Base-by-base conservation (phyloP, 2,888 invertebrate species). In the Eilema depressum region DNA sequence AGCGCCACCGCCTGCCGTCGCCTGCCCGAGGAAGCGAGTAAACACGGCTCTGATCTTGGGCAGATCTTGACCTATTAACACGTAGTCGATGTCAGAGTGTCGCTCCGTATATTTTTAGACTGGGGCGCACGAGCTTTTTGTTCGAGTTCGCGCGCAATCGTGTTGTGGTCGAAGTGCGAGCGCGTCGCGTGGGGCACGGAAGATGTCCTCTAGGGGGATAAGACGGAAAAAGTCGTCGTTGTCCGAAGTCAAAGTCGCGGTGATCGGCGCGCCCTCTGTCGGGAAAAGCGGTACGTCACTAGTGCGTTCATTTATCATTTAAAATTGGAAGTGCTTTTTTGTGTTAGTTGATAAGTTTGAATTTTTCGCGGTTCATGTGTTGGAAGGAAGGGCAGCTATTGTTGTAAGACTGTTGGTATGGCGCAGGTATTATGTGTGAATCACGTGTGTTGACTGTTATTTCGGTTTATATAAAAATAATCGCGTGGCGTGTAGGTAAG, bases 241-340 rank as follows among this genome's bases (percentile, higher is more conserved):
- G 77, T 97, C 98, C 75, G 98, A 98, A 95, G 97, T 98, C 80
- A 98, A 98, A 96, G 97, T 99, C 84, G 98, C 98, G 60, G 98
- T 99, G 82, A 96, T 98, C 80, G 99, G 99, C 70, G 98, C 98
- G 71, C 98, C 98, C 23, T 97, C 97, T 77, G 98, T 99, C 79
- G 98, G 98, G 75, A 99, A 99, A 96, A 98, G 98, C 93, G 99
- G 99, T 98, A 96, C 95, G 96, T 96, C 63, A 72, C 76, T 78
- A 76, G 47, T 70, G 70, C 26, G 73, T 60, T 74, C 69, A 63
- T 73, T 71, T 65, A 67, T 53, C n/a, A 73, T 72, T 66, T 33
- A 26, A 60, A 65, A 66, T 66, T 25, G 10, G 26, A 23, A 69
- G 73, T 69, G 66, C 33, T 78, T 71, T 57, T 71, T 70, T 62